Evolutionary conservation across 2,113 vertebrate species (phyloP), one percentile per base, ranked within the genome.

Genomic region (Nesoenas mayeri): DNA sequence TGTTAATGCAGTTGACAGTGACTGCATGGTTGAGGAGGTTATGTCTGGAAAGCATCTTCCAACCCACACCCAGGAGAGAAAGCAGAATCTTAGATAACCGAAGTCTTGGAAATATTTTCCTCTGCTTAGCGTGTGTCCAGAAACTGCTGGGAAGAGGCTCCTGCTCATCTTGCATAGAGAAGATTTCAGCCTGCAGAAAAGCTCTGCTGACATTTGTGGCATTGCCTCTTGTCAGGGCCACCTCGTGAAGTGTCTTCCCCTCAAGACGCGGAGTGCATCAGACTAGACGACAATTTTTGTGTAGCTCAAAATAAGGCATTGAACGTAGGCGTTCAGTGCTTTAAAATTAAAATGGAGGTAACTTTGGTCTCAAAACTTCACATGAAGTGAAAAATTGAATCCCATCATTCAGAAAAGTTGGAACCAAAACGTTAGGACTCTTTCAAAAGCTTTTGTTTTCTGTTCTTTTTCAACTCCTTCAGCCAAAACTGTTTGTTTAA

Each of bases 361-460:
- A 73, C 48, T 32, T 79, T 72, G 29, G 12, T 77, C 66, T 83
- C 28, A 25, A 75, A 61, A 82, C 28, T 77, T 91, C n/a, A 50
- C 15, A 54, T 12, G 28, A 47, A 88, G 32, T 54, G 25, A 90
- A 83, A 90, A 94, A 65, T 40, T 42, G 22, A 83, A 86, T 92
- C 56, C 47, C 67, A 51, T 58, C 0, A 0, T 78, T 86, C 32
- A 26, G 38, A 90, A 58, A 92, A 92, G 36, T 38, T 91, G 72
- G 91, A 94, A 70, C 51, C 0, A 9, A 90, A 85, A 57, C n/a
- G 16, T 8, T 85, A 50, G 44, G 62, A 72, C 25, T 79, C 47
- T 57, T 88, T 88, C 29, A 85, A 72, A 89, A 94, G 71, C 79
- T 70, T 83, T 95, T 94, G 60, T 88, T 90, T 92, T 88, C 56